Evolutionary conservation across 2,797 vertebrate species (phyloP), one percentile per base, ranked within the genome.

Genomic region (Loriculus beryllinus): DNA sequence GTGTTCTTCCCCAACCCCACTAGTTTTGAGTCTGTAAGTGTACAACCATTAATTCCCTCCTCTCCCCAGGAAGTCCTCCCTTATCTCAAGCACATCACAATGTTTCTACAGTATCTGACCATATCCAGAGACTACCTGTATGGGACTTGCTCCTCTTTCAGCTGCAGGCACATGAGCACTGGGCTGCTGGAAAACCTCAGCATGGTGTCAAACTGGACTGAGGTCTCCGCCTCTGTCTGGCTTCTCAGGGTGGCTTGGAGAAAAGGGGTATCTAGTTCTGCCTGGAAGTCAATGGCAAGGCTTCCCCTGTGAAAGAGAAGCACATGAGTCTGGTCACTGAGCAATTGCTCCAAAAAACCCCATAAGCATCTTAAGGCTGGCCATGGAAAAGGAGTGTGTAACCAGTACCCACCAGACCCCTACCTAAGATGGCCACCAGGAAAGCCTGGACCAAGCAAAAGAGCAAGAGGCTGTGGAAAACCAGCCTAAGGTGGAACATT

Each of bases 151-250:
- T 97, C 95, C 42, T 97, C 78, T 29, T 43, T 92, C 78, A 97
- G 76, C 82, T 97, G 97, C 56, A 97, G 91, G 69, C 97, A 98
- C 91, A 97, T 96, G 43, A 85, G 70, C 85, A 97, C 65, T 0
- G 97, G 95, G 49, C 39, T 90, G 35, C n/a, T 23, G 5, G 93
- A 89, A 72, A 97, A 93, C 17, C 70, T 95, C 75, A 97, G 77
- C 14, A 54, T 43, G 35, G 94, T 96, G 67, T 97, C 88, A 1
- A 97, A 94, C 51, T 88, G 81, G 31, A 93, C 57, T 4, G 88
- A 84, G n/a, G 84, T 89, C 67, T 96, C 96, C 4, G 22, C 15
- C 35, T 97, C 97, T 2, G 43, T 75, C 79, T 96, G 96, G 42
- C 86, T 95, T 86, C 92, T 96, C 62, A 96, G 10, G 5, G 91